Evolutionary conservation across 1,140 invertebrate genomes (phyloP), one percentile per base, ranked within the genome.

Genomic region (Globodera ellingtonae): DNA sequence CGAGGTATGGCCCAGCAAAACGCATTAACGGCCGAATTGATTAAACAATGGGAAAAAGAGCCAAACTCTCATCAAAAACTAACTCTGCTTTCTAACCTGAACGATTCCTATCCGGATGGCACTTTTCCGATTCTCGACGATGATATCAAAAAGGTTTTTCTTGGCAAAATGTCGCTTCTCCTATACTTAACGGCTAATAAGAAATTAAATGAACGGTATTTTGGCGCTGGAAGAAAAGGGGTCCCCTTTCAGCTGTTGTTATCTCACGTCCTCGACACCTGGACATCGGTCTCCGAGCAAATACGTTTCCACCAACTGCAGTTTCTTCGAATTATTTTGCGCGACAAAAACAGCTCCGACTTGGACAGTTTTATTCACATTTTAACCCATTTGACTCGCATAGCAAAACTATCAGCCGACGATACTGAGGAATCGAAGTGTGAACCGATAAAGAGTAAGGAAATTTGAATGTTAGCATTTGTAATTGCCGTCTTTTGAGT

Each of bases 261-360:
- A 15, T 62, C 56, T 15, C 56, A 56, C 18, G 3, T 69, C 66
- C 18, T 50, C 67, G 50, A 18, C 46, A 75, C 18, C 44, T 62
- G 65, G 65, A 47, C 46, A 7, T 46, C 46, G 15, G 73, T 44
- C 56, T 75, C 46, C 21, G 73, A 79, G 7, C 46, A 79, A 18
- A 59, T 72, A 7, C 10, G 7, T 21, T 21, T 80, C 24, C 56
- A 79, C 35, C 47, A 48, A 18, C 62, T 81, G 24, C 66, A 76
- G 18, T 71, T 85, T 47, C 50, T 85, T 21, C 79, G 84, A n/a
- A 82, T 86, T 56, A 50, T 86, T 44, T 78, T 74, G 5, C 82
- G 84, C 46, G 84, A 85, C 73, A 81, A 83, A 73, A 77, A 24
- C 5, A 46, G 48, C 18, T 15, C 50, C 21, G 83, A 83, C 44